These are phyloP conservation scores for Arenicola marina DNA, from an alignment of 2,888 invertebrate genomes.

Conservation along the genomic window DNA sequence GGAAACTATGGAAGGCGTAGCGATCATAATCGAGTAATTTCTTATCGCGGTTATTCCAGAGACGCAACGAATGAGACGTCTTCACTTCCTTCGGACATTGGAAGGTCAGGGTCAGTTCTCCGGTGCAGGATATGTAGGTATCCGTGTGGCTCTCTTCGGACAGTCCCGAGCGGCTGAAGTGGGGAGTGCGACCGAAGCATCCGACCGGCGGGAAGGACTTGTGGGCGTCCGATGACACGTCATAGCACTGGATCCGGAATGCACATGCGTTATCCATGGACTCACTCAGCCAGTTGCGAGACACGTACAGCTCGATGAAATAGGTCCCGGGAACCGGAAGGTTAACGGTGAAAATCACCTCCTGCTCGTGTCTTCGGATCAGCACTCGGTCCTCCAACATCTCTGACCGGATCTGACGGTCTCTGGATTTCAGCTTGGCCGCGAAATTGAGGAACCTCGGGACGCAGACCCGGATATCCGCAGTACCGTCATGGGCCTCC, in stretches of 20 bases:
- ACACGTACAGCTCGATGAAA: slow-evolving; percentile 60
- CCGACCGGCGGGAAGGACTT: slow-evolving; percentile 24
- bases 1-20: slow-evolving; percentile 17
- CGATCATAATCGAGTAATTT: slow-evolving; percentile 18
- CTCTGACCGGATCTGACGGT: slow-evolving; percentile 39
- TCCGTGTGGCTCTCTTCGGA: slow-evolving; percentile 21
- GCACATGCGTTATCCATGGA: slow-evolving; percentile 56
- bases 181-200: slow-evolving; percentile 28
- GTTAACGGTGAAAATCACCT: slow-evolving; percentile 54
- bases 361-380: slow-evolving; percentile 47
- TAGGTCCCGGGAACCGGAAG: slow-evolving; percentile 61
- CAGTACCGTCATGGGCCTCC: slow-evolving; percentile 47
- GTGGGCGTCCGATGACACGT: slow-evolving; percentile 12
- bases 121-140: slow-evolving; percentile 20
- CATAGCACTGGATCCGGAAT: slow-evolving; percentile 41
- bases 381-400: slow-evolving; percentile 47
- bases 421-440: slow-evolving; percentile 49
- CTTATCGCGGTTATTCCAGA: slow-evolving; percentile 18
- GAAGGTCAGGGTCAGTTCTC: slow-evolving; percentile 10
- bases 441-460: slow-evolving; percentile 44
- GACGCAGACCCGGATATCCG: slow-evolving; percentile 43
- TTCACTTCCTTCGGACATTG: slow-evolving; percentile 11
- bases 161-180: slow-evolving; percentile 18
- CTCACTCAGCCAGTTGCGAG: slow-evolving; percentile 52
- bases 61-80: slow-evolving; percentile 10